phyloP scores from a whole-genome alignment of 2,797 vertebrate species.

The Mareca penelope region DNA sequence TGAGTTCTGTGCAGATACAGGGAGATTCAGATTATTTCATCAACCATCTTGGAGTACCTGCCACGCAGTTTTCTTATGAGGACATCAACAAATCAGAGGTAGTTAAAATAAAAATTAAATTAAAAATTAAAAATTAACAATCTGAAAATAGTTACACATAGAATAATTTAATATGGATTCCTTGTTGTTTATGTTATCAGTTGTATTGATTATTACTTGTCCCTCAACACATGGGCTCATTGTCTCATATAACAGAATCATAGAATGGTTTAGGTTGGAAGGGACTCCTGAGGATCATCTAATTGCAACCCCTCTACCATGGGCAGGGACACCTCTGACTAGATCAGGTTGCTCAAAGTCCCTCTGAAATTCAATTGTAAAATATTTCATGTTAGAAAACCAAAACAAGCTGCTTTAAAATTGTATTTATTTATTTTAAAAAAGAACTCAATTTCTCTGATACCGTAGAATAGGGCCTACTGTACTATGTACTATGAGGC shows the following conservation, averaged over 20 bases:
- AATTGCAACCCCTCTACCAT: too few species aligned
- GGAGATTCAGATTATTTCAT: conserved; percentile 91
- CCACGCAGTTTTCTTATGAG: conserved; percentile 86
- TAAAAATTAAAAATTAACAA: background rate
- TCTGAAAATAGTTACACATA: background rate
- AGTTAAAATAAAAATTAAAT: conserved; percentile 25
- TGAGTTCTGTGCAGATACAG: conserved; percentile 87
- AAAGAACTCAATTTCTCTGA: background rate
- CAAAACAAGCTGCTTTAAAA: background rate
- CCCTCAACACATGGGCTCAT: too few species aligned
- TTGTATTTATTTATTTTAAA: background rate
- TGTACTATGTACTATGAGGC: background rate
- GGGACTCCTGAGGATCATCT: too few species aligned
- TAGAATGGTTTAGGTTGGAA: too few species aligned
- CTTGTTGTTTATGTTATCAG: too few species aligned
- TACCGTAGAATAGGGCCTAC: background rate
- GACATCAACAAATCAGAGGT: conserved; percentile 85
- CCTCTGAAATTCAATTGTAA: background rate
- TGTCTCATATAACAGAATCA: too few species aligned
- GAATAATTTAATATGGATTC: too few species aligned
- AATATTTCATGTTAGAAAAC: background rate
- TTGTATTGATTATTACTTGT: too few species aligned
- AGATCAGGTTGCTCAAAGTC: too few species aligned
- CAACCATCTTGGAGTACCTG: conserved; percentile 89
- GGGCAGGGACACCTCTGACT: too few species aligned